Percentiles rank a stretch among this genome's conserved stretches.
phyloP scores from a whole-genome alignment of 2,113 vertebrate species.

The Rhadina sibilatrix region DNA sequence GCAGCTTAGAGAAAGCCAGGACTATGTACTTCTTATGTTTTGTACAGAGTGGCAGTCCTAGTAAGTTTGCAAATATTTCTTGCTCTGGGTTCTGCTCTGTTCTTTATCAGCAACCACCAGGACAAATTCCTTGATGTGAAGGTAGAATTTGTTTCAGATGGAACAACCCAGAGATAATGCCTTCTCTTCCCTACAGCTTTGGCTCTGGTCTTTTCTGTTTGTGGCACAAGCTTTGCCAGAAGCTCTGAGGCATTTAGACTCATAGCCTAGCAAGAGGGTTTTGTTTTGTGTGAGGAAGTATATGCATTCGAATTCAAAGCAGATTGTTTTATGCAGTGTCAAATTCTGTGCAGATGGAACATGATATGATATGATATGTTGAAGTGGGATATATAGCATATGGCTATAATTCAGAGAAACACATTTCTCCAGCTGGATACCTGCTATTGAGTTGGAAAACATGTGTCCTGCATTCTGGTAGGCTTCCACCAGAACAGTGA shows the following conservation, averaged over 20 bases:
- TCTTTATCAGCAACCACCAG: background rate
- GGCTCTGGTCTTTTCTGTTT: background rate
- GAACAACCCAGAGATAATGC: background rate
- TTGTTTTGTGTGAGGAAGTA: background rate
- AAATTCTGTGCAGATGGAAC: conserved; percentile 54
- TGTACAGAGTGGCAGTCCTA: background rate
- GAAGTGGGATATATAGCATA: conserved; percentile 38
- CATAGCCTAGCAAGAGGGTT: background rate
- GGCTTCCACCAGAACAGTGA: conserved; percentile 21
- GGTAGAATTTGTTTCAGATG: background rate
- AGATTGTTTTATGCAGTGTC: conserved; percentile 52
- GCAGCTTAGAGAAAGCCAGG: background rate
- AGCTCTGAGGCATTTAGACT: background rate
- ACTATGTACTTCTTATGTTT: background rate
- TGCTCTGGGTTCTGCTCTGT: background rate
- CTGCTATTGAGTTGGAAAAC: conserved; percentile 60
- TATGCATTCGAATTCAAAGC: conserved; percentile 50
- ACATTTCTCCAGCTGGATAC: conserved; percentile 58
- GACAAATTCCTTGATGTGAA: background rate
- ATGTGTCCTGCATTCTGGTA: conserved; percentile 53
- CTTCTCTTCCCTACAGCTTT: background rate
- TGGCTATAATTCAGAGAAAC: conserved; percentile 64
- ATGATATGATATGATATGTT: conserved; percentile 58
- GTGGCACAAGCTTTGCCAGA: background rate
- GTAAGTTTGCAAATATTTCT: background rate